Evolutionary conservation across 2,113 vertebrate genomes (phyloP), one percentile per base, ranked within the genome.

Genomic region (Rattus rattus): DNA sequence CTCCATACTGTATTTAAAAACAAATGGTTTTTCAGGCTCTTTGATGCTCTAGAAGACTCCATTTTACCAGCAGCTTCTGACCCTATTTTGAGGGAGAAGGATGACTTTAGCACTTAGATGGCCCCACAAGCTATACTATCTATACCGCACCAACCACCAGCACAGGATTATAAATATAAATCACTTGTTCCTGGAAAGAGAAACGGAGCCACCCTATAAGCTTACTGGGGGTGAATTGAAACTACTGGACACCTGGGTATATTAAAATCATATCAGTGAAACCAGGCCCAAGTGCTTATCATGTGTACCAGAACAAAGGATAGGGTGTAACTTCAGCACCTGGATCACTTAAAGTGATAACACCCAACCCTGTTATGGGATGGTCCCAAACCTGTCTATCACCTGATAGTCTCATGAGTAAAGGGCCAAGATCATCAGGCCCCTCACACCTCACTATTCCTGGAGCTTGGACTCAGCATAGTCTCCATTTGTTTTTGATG

Each of bases 251-350:
- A 86, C 84, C 61, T 67, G 63, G 26, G 43, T 49, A 9, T 86
- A 86, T 49, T 67, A 67, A 67, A 86, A 86, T 49, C 84, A 86
- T 86, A 86, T 67, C 84, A 86, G 61, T 67, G 84, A 67, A 86
- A 67, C 84, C 14, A 43, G 84, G 43, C 28, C 84, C 63, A 67
- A 86, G 84, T 1, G 43, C 39, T 86, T 49, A 86, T 67, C 63
- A 36, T 33, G 63, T 30, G 49, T 33, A 36, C 16, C 63, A 85
- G 83, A 65, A 65, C 83, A 33, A 86, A 86, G 43, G 43, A 49
- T 33, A 49, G 28, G 83, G 63, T 49, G 63, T 67, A 86, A 22
- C 84, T 24, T 49, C 61, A 33, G 8, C 83, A 86, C 83, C 83
- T 86, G 83, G 39, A 49, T 47, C 39, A 9, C 63, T 33, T 67